A percentile compares a stretch with the other conserved stretches of the same genome.
phyloP scores from a whole-genome alignment of 2,113 vertebrate genomes.

The Apus apus region DNA sequence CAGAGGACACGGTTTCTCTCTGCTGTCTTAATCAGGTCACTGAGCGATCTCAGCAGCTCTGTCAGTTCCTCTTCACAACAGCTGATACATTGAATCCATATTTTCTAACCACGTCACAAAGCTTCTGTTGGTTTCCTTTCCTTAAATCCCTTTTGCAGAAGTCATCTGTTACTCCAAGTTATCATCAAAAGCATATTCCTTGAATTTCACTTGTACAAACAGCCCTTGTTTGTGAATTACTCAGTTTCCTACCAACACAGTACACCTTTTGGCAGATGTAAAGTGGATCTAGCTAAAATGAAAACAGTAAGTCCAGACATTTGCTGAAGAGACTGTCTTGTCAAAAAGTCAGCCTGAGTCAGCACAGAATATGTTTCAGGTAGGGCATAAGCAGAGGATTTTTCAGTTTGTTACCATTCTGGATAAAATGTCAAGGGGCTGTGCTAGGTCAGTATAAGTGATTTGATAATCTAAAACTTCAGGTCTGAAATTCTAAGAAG shows the following conservation, averaged over 20 bases:
- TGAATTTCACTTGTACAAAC: background rate
- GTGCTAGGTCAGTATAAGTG: background rate
- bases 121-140: background rate
- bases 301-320: background rate
- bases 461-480: background rate
- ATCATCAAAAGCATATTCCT: background rate
- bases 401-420: background rate
- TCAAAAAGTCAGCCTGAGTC: background rate
- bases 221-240: background rate
- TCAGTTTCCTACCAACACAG: background rate
- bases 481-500: background rate
- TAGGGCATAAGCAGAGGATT: background rate
- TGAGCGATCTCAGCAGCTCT: conserved; percentile 21
- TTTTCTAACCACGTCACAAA: background rate
- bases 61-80: conserved; percentile 33
- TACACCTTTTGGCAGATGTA: background rate
- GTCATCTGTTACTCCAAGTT: background rate
- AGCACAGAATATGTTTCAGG: background rate
- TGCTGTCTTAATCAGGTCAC: background rate
- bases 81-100: background rate
- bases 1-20: background rate
- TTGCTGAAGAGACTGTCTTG: background rate
- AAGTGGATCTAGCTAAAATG: background rate
- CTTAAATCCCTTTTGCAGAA: background rate
- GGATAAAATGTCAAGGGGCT: background rate